Evolutionary conservation across 2,888 invertebrate species (phyloP).

Genomic region (Xanthorhoe spadicearia): DNA sequence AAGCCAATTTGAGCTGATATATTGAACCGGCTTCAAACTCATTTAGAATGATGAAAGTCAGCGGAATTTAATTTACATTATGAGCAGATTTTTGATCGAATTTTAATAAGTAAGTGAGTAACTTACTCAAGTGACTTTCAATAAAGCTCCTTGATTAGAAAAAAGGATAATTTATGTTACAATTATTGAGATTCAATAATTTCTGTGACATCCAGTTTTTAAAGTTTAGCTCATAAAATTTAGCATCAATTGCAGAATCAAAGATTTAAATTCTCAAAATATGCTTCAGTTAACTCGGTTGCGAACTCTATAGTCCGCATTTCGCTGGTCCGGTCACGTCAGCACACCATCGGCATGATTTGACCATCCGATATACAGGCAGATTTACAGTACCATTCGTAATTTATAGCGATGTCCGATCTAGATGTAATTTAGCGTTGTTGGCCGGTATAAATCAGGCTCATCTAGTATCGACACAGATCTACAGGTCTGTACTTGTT

Average conservation of each 20-base stretch:
- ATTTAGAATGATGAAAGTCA: background rate
- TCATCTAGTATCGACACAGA: constrained; percentile 68
- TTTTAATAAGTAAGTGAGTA: background rate
- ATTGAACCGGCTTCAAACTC: constrained; percentile 13
- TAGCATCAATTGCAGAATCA: background rate
- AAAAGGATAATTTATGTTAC: background rate
- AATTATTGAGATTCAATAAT: too few species aligned
- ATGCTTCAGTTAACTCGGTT: background rate
- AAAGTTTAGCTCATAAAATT: too few species aligned
- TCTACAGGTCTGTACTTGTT: constrained; percentile 67
- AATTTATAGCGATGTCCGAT: constrained; percentile 83
- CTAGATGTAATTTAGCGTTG: constrained; percentile 84
- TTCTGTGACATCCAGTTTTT: too few species aligned
- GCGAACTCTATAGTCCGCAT: constrained; percentile 25
- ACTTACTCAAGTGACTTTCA: background rate
- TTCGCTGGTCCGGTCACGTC: constrained; percentile 55
- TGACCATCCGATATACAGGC: constrained; percentile 77
- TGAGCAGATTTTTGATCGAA: background rate
- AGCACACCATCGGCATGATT: constrained; percentile 73
- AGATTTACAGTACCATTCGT: constrained; percentile 81
- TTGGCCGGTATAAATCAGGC: constrained; percentile 79
- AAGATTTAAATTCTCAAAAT: background rate
- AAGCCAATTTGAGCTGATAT: constrained; percentile 14
- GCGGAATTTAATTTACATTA: background rate
- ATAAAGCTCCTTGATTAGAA: background rate